Evolutionary conservation across 2,888 invertebrate species (phyloP), one percentile per base, ranked within the genome.

Genomic region (Silvanus unidentatus): DNA sequence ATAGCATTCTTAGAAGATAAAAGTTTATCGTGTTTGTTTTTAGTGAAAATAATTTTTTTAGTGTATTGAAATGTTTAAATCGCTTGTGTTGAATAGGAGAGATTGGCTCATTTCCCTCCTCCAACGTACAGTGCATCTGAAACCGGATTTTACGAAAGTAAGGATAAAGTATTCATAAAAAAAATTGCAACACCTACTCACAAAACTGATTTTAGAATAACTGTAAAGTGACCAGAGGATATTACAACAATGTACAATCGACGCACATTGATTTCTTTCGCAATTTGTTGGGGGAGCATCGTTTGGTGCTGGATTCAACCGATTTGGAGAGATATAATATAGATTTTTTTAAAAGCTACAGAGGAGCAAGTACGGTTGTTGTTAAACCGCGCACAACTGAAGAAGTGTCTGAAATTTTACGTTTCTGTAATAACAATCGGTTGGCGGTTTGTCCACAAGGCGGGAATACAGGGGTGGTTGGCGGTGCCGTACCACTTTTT

Each of bases 381-480:
- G 68, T 99, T 29, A 86, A 86, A 65, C 98, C 98, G 1, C 88
- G 82, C 64, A 83, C 79, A 6, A 88, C 92, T 0, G 79, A 86
- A 52, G 90, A 99, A 73, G 84, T 98, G 0, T 89, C 95, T 0
- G 75, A 79, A 52, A 86, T 99, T 47, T 69, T 99, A 48, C 76
- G 79, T 43, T 87, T 91, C 69, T 98, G 98, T 72, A 85, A 91
- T 68, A 75, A 82, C 8, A 79, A 82, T 43, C 78, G 77, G 34
- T 70, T 99, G 43, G 96, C 98, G 1, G 86, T 99, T 9, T 93
- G 93, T 62, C 93, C 96, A 0, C 93, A 95, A 71, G 91, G 91
- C 28, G 95, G 95, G 10, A 94, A 95, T 69, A 96, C 95, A 0
- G 91, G 97, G 0, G 74, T 97, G 10, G 94, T 95, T 1, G 96